Percentiles rank a stretch among this genome's conserved stretches.
These are phyloP conservation scores for Taeniopygia guttata DNA, from an alignment of 2,797 vertebrate species.

Conservation along the genomic window DNA sequence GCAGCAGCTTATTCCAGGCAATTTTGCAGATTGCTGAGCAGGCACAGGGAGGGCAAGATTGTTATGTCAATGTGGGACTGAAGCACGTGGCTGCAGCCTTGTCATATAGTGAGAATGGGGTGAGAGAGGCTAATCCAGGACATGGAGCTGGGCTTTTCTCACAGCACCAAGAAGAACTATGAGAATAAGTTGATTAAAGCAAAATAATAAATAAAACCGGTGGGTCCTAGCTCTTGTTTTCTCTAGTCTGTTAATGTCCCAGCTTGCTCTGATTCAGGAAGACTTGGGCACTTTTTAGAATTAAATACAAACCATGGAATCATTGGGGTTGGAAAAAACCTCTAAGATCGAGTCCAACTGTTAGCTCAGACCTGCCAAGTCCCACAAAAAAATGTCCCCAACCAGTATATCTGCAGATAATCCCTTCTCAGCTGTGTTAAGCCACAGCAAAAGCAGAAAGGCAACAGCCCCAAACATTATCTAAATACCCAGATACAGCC, in stretches of 20 bases:
- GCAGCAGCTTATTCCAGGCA: background rate
- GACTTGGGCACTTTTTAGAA: fast-evolving
- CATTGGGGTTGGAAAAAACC: background rate
- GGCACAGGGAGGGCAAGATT: background rate
- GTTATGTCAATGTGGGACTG: background rate
- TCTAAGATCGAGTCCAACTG: background rate
- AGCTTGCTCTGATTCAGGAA: background rate
- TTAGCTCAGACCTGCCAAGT: background rate
- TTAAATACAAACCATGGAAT: background rate
- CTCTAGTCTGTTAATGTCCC: background rate
- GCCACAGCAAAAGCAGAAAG: background rate
- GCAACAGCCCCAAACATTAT: fast-evolving
- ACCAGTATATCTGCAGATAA: background rate
- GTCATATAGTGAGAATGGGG: fast-evolving
- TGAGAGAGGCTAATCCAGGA: background rate
- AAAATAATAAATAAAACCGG: background rate
- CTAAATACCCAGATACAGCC: background rate
- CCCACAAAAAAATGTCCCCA: background rate
- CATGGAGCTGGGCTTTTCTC: background rate
- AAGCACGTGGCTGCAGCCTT: background rate
- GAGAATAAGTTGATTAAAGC: background rate
- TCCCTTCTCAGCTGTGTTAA: background rate
- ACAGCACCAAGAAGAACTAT: background rate
- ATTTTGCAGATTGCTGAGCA: background rate
- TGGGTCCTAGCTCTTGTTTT: background rate